phyloP scores from a whole-genome alignment of 2,888 invertebrate species.

The Chalcosyrphus nemorum region DNA sequence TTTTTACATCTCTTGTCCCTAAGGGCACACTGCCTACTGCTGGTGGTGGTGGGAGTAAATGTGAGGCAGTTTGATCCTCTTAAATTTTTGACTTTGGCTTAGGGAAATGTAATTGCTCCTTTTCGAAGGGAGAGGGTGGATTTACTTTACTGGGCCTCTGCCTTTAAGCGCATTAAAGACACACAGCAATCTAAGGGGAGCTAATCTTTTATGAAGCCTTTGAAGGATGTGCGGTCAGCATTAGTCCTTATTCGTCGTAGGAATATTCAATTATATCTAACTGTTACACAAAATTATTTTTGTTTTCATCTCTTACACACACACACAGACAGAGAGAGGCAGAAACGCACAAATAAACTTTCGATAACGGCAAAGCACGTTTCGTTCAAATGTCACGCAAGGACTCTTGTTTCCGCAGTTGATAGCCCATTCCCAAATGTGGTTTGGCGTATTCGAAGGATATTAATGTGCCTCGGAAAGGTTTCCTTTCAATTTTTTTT shows the following conservation, averaged over 20 bases:
- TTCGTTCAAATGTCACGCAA: slow-evolving; percentile 43
- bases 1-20: slow-evolving; percentile 5
- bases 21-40: too few relatives aligned
- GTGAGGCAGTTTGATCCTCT: slow-evolving; percentile 41
- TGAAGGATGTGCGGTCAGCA: slow-evolving; percentile 4
- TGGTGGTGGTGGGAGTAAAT: not conserved
- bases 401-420: slow-evolving; percentile 17
- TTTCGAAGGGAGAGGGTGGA: not conserved
- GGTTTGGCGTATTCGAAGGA: slow-evolving; percentile 4
- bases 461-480: slow-evolving; percentile 32
- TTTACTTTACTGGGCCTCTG: not conserved
- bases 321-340: not conserved
- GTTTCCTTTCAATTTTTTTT: not conserved
- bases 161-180: slow-evolving; percentile 18
- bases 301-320: not conserved
- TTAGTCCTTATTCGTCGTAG: not conserved
- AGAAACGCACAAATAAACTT: slow-evolving; percentile 9
- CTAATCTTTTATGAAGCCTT: slow-evolving; percentile 31
- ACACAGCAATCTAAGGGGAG: not conserved
- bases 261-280: not conserved
- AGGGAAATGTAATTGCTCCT: slow-evolving; percentile 33
- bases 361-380: slow-evolving; percentile 3
- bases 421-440: slow-evolving; percentile 1
- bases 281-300: not conserved
- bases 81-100: slow-evolving; percentile 26